Evolutionary conservation across 2,797 vertebrate species (phyloP).

Genomic region (Urocyon cinereoargenteus): DNA sequence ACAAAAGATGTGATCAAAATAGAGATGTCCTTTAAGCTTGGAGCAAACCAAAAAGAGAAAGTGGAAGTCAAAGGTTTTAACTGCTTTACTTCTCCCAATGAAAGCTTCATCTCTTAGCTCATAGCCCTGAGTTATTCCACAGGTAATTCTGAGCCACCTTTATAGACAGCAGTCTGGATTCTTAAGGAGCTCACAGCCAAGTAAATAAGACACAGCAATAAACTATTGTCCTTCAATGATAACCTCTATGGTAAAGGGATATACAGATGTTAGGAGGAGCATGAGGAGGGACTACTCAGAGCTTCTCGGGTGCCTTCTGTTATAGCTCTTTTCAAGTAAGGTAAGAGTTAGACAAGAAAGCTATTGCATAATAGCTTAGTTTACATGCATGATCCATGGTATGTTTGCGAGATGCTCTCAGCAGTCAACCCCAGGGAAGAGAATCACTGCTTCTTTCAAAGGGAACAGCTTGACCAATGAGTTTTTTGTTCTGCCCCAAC

Average conservation of each 20-base stretch:
- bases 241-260: background rate
- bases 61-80: background rate
- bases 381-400: background rate
- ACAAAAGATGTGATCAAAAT: constrained; percentile 31
- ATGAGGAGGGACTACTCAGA: background rate
- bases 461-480: background rate
- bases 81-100: background rate
- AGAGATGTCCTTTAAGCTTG: constrained; percentile 10
- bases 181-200: background rate
- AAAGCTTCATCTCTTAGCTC: background rate
- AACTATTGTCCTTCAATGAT: background rate
- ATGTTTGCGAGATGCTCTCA: background rate
- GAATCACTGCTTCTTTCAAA: background rate
- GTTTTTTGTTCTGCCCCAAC: background rate
- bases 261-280: background rate
- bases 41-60: background rate
- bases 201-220: background rate
- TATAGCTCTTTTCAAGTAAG: background rate
- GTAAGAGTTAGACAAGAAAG: background rate
- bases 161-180: background rate
- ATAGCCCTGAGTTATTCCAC: background rate
- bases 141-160: background rate
- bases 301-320: background rate
- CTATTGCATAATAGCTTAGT: background rate
- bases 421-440: background rate